phyloP scores from a whole-genome alignment of 2,797 vertebrate species.

The Euphonia xanthogaster region DNA sequence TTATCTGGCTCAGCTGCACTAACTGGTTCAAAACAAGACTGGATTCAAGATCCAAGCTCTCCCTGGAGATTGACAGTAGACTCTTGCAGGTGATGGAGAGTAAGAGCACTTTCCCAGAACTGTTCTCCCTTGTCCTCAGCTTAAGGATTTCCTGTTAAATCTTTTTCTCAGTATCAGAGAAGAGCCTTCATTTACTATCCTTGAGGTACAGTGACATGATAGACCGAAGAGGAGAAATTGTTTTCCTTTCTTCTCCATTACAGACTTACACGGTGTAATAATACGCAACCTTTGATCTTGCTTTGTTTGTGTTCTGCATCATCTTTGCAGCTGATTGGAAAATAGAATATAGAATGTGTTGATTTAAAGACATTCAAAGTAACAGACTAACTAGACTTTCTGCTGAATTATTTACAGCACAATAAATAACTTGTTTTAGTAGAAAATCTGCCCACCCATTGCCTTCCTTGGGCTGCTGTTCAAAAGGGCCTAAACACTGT shows the following conservation, averaged over 20 bases:
- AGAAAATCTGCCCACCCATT: neutral
- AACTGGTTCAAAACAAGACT: neutral
- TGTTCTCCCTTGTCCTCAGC: neutral
- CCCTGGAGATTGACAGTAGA: neutral
- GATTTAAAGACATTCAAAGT: neutral
- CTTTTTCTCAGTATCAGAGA: neutral
- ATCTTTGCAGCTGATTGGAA: neutral
- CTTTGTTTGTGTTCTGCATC: neutral
- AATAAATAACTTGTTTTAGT: neutral
- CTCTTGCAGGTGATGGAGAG: neutral
- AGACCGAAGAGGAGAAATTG: neutral
- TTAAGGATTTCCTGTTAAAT: neutral
- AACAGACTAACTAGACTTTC: neutral
- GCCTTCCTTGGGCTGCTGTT: neutral
- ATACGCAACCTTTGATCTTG: neutral
- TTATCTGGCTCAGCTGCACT: neutral
- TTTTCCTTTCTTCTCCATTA: constrained; percentile 1
- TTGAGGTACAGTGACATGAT: neutral
- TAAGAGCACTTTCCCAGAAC: neutral
- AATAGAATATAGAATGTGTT: neutral
- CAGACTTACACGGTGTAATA: neutral
- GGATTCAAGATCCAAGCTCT: neutral
- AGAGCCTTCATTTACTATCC: neutral
- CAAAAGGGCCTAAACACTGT: neutral
- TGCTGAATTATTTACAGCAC: neutral